Evolutionary conservation across 2,888 invertebrate species (phyloP).

Genomic region (Drosophila yooni): DNA sequence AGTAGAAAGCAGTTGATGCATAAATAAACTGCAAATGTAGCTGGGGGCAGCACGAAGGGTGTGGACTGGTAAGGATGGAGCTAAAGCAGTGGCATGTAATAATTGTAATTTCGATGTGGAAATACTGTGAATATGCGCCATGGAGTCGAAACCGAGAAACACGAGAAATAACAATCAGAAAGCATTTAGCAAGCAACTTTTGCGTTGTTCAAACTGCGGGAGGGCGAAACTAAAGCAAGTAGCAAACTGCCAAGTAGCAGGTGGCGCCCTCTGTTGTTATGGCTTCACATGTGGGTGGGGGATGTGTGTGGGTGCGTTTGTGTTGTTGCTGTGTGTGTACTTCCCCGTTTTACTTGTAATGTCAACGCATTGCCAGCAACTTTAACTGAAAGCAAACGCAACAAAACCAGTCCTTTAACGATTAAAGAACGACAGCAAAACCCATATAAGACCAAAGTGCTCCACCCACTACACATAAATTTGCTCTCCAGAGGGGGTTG

Average conservation of each 20-base stretch:
- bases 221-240: conserved; percentile 19
- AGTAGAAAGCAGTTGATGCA: conserved; percentile 36
- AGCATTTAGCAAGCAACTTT: conserved; percentile 82
- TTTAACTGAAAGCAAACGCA: conserved; percentile 43
- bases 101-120: conserved; percentile 62
- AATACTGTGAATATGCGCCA: conserved; percentile 47
- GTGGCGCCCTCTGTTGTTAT: conserved; percentile 64
- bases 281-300: conserved; percentile 30
- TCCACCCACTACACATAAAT: conserved; percentile 55
- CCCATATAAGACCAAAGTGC: conserved; percentile 42
- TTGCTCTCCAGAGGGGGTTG: conserved; percentile 24
- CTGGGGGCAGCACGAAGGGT: not conserved
- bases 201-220: conserved; percentile 41
- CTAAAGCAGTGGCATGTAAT: conserved; percentile 63
- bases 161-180: conserved; percentile 83
- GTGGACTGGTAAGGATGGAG: not conserved
- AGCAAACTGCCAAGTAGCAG: conserved; percentile 49
- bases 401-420: conserved; percentile 61
- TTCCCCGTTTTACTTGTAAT: conserved; percentile 29
- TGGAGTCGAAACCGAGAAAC: conserved; percentile 50
- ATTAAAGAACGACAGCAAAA: conserved; percentile 70
- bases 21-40: conserved; percentile 52
- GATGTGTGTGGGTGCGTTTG: conserved; percentile 11
- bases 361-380: conserved; percentile 54
- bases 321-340: conserved; percentile 4